These are phyloP conservation scores for Drosophila conformis DNA, from an alignment of 2,888 invertebrate species.

Conservation along the genomic window DNA sequence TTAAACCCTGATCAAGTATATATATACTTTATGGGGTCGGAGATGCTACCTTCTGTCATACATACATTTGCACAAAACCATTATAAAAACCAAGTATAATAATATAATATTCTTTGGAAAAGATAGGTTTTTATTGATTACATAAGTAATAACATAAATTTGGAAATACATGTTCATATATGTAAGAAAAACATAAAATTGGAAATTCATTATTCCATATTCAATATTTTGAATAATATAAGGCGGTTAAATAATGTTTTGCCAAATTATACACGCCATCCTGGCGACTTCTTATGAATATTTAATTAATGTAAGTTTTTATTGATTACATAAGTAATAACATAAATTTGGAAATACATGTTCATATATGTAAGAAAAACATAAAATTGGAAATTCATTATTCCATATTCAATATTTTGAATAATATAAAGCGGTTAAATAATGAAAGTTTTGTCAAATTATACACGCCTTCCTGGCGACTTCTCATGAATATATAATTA, in stretches of 20 bases:
- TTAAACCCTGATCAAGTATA: neutral
- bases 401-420: slow-evolving; percentile 21
- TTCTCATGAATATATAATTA: neutral
- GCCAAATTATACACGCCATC: neutral
- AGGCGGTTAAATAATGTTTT: neutral
- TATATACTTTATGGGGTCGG: neutral
- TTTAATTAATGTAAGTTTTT: neutral
- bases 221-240: neutral
- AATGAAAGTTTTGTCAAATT: slow-evolving; percentile 4
- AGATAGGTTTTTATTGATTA: slow-evolving; percentile 13
- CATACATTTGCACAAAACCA: neutral
- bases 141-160: slow-evolving; percentile 3
- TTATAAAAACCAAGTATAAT: neutral
- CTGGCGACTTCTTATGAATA: slow-evolving; percentile 4
- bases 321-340: slow-evolving; percentile 5
- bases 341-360: slow-evolving; percentile 14
- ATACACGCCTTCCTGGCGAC: neutral
- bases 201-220: slow-evolving; percentile 44
- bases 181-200: slow-evolving; percentile 15
- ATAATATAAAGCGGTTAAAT: neutral
- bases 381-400: slow-evolving; percentile 36
- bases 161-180: slow-evolving; percentile 2
- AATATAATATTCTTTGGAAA: neutral
- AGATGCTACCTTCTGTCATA: neutral
- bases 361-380: slow-evolving; percentile 3